A percentile compares a stretch with the other conserved stretches of the same genome.
These are phyloP conservation scores for Aviceda subcristata DNA, from an alignment of 2,113 vertebrate genomes.

Conservation along the genomic window DNA sequence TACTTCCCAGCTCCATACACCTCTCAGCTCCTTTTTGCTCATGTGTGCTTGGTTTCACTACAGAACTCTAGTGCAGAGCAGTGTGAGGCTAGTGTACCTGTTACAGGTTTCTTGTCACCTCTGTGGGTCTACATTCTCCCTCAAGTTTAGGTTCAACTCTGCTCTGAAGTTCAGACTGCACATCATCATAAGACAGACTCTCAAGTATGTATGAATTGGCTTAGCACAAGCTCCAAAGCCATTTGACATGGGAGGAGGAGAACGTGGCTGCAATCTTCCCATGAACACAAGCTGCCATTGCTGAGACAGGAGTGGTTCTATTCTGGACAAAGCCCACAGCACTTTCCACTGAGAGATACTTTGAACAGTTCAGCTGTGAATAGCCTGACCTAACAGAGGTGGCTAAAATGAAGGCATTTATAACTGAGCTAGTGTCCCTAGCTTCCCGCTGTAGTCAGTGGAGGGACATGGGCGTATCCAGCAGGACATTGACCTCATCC, in stretches of 20 bases:
- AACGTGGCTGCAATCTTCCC: not conserved
- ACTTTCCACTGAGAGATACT: not conserved
- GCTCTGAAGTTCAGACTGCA: not conserved
- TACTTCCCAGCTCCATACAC: not conserved
- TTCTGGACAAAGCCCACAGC: not conserved
- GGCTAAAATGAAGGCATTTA: not conserved
- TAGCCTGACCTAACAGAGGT: not conserved
- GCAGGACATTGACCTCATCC: not conserved
- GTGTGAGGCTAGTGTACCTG: not conserved
- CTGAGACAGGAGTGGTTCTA: not conserved
- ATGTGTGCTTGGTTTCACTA: not conserved
- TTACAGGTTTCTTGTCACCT: not conserved
- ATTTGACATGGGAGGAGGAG: not conserved
- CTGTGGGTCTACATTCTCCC: not conserved
- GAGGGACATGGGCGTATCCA: not conserved
- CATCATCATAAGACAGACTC: not conserved
- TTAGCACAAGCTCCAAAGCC: not conserved
- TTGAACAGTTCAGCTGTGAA: not conserved
- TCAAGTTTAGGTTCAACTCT: not conserved
- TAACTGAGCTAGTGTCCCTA: not conserved
- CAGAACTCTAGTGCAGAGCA: not conserved
- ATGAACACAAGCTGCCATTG: not conserved
- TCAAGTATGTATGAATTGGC: not conserved
- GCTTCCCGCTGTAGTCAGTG: not conserved
- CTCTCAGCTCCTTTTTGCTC: not conserved